phyloP scores from a whole-genome alignment of 2,113 vertebrate species.

The Trichechus manatus region DNA sequence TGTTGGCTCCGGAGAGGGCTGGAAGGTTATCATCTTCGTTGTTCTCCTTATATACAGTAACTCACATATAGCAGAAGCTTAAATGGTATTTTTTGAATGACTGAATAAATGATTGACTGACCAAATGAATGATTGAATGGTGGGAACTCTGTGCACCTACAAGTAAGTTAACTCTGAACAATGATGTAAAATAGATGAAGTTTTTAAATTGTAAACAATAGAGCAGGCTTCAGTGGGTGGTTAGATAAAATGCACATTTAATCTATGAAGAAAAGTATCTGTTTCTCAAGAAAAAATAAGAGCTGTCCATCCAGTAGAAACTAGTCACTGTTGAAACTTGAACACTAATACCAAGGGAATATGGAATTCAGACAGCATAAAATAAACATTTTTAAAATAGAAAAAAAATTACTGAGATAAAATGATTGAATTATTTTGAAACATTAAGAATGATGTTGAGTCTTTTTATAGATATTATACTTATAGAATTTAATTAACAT shows the following conservation, averaged over 20 bases:
- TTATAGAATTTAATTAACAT: slow-evolving; percentile 11
- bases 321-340: slow-evolving; percentile 67
- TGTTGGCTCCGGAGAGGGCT: not conserved
- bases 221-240: not conserved
- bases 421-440: slow-evolving; percentile 51
- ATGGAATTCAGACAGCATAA: slow-evolving; percentile 83
- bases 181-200: not conserved
- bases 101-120: not conserved
- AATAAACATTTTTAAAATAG: slow-evolving; percentile 88
- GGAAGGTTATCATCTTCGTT: not conserved
- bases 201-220: not conserved
- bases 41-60: not conserved
- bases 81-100: not conserved
- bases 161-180: not conserved
- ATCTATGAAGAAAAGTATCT: slow-evolving; percentile 13
- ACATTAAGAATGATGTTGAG: not conserved
- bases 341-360: slow-evolving; percentile 82
- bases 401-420: slow-evolving; percentile 40
- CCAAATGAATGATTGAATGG: not conserved
- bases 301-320: slow-evolving; percentile 69
- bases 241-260: not conserved
- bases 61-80: not conserved
- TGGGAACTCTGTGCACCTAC: not conserved
- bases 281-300: slow-evolving; percentile 78
- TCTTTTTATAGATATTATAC: not conserved